Evolutionary conservation across 2,113 vertebrate species (phyloP), one percentile per base, ranked within the genome.

Genomic region (Sisor rabdophorus): DNA sequence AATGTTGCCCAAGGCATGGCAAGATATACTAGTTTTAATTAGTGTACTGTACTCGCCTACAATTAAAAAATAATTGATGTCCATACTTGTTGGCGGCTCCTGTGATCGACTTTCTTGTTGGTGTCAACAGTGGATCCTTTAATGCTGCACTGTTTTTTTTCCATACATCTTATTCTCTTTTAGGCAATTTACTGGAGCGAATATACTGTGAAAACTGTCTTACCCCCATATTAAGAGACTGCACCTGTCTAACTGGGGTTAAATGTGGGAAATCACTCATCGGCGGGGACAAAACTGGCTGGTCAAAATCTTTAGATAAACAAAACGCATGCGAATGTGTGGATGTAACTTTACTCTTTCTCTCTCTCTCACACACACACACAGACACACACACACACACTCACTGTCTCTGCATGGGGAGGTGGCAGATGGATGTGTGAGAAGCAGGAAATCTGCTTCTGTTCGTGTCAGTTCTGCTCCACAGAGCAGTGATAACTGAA

Each of bases 21-120:
- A 95, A 97, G 95, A 98, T 96, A 96, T 96, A 97, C 97, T 97
- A 94, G 94, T 96, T 97, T 98, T 99, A 98, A 99, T 99, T 98
- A 99, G 97, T 96, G 95, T 97, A 96, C 93, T 95, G 93, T 96
- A 97, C 95, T 99, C 93, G 91, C 95, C 92, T 93, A 96, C 96
- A 99, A 98, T 99, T 98, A 99, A 97, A 97, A 98, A 95, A 95
- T 95, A 96, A 96, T 94, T 98, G 95, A 98, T 95, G 95, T 95
- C 95, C 94, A 95, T 88, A 92, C 92, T 93, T 93, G 93, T 93
- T 92, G 94, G 93, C 93, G 89, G 93, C 91, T 91, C 88, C 93
- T 94, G 89, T 93, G 94, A 96, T 93, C 93, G 94, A 90, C 92
- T 93, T 92, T 93, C 91, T 94, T 95, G 94, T 96, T 93, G 92